Conservation (phyloP, 2,888 invertebrate genomes). For the Aporophyla nigra region DNA sequence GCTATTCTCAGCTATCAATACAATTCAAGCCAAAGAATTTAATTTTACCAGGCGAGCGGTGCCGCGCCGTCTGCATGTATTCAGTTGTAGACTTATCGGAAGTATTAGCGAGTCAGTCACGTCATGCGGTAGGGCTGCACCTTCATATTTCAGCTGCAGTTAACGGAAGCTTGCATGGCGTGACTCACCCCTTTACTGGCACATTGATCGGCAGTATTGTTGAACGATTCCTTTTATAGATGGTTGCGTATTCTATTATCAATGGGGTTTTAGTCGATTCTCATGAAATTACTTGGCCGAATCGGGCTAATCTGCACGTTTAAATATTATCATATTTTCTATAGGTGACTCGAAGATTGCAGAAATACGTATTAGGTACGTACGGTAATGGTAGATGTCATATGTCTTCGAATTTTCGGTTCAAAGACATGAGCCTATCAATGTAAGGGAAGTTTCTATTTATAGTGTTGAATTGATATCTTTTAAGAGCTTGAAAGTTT, state of each 20-base stretch:
- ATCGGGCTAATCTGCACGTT: no score
- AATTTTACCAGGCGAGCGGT: slow-evolving; percentile 20
- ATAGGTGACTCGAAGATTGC: no score
- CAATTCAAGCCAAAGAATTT: slow-evolving; percentile 28
- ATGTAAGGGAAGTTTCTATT: not conserved
- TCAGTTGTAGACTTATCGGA: slow-evolving; percentile 17
- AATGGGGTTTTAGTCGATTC: no score
- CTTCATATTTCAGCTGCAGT: slow-evolving; percentile 49
- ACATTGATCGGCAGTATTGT: slow-evolving; percentile 20
- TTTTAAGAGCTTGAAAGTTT: not conserved
- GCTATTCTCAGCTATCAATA: slow-evolving; percentile 16
- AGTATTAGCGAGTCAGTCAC: slow-evolving; percentile 35
- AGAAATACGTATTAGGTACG: no score
- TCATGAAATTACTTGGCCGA: no score
- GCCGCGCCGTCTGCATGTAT: slow-evolving; percentile 38
- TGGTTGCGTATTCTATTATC: not conserved
- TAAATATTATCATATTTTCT: no score
- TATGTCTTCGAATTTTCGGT: no score
- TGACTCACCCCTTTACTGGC: slow-evolving; percentile 17
- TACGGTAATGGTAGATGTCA: no score
- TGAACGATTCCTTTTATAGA: slow-evolving; percentile 21
- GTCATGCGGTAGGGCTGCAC: slow-evolving; percentile 48
- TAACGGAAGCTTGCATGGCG: slow-evolving; percentile 18
- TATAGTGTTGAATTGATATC: not conserved
- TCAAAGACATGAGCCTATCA: no score